phyloP scores from a whole-genome alignment of 2,113 vertebrate species.

The Pituophis catenifer region DNA sequence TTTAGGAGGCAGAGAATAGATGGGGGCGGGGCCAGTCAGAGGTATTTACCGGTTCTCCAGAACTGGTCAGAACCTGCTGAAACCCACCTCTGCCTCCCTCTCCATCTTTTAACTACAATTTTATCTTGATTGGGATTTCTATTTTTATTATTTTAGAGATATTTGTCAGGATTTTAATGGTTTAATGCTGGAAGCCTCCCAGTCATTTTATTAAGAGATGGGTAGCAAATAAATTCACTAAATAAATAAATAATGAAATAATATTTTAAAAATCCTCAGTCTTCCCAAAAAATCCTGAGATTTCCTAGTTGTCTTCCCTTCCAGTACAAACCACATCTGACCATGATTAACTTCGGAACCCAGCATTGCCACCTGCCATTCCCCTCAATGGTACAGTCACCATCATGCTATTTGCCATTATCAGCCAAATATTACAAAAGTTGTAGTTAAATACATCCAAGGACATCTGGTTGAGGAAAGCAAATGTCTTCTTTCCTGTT shows the following conservation, averaged over 20 bases:
- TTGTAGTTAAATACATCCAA: not conserved
- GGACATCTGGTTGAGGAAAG: not conserved
- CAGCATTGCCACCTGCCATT: not conserved
- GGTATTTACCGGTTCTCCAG: too few species aligned
- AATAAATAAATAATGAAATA: not conserved
- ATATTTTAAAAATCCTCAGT: not conserved
- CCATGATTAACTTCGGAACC: not conserved
- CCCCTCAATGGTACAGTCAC: not conserved
- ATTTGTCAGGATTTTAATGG: not conserved
- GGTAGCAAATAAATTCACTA: not conserved
- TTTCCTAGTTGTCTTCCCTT: not conserved
- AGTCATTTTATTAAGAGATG: not conserved
- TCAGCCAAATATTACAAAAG: not conserved
- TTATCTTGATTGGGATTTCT: not conserved
- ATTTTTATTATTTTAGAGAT: not conserved
- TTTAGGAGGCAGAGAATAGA: too few species aligned
- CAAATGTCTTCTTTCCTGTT: not conserved
- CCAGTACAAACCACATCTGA: not conserved
- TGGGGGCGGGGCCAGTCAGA: too few species aligned
- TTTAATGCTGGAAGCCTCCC: not conserved
- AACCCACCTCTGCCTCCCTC: not conserved
- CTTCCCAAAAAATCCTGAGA: not conserved
- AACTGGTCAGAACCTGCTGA: too few species aligned
- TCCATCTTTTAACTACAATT: not conserved
- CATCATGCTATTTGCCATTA: not conserved